Percentiles rank a stretch among this genome's conserved stretches.
Conservation (phyloP, 2,797 vertebrate genomes). For the Otus scops region DNA sequence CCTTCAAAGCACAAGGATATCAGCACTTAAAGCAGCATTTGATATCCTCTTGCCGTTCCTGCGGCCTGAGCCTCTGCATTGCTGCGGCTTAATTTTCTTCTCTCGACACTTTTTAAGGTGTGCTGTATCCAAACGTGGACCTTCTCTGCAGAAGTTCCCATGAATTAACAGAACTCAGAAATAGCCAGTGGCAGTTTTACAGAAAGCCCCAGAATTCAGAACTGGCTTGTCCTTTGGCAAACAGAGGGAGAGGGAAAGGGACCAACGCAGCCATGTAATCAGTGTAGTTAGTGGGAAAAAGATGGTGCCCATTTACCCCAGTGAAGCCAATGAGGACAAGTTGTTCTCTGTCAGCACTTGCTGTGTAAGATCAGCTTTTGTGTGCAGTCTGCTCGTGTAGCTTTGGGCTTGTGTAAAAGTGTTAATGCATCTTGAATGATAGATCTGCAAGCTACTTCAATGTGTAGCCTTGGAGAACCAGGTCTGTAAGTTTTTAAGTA, state of each 20-base stretch:
- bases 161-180: not conserved
- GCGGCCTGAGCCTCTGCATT: not conserved
- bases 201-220: not conserved
- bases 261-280: fast-evolving
- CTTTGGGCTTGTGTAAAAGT: not conserved
- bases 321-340: fast-evolving
- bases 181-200: not conserved
- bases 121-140: not conserved
- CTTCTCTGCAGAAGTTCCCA: not conserved
- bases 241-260: not conserved
- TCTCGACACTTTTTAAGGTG: not conserved
- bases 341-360: not conserved
- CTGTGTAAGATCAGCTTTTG: not conserved
- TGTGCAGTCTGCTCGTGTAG: not conserved
- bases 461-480: not conserved
- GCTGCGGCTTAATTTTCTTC: not conserved
- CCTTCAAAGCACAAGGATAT: conserved; percentile 58
- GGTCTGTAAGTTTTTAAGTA: not conserved
- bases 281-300: not conserved
- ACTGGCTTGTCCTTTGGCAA: not conserved
- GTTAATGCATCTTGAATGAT: not conserved
- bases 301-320: not conserved
- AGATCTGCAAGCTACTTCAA: not conserved
- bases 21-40: conserved; percentile 51
- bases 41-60: not conserved